Percentiles rank a stretch among this genome's conserved stretches.
phyloP scores from a whole-genome alignment of 2,797 vertebrate genomes.

The Coregonus ussuriensis region DNA sequence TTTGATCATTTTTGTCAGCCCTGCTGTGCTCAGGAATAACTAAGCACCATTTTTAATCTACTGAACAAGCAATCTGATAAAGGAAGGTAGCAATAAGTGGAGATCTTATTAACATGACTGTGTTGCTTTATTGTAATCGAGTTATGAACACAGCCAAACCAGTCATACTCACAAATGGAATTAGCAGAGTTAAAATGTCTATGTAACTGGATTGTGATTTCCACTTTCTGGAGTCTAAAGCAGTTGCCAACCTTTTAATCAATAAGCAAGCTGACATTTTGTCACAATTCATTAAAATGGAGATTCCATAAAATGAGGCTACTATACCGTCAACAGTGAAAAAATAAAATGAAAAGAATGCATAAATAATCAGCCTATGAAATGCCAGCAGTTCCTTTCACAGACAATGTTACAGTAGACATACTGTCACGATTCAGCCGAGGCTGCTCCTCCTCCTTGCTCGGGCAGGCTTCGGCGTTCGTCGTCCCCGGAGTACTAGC shows the following conservation, averaged over 20 bases:
- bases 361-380: not conserved
- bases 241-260: constrained; percentile 75
- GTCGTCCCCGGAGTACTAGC: too few species aligned
- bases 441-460: too few species aligned
- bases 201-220: constrained; percentile 78
- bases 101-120: constrained; percentile 81
- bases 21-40: constrained; percentile 40
- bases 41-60: constrained; percentile 48
- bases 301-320: constrained; percentile 20
- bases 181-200: constrained; percentile 68
- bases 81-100: constrained; percentile 78
- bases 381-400: not conserved
- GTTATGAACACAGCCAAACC: constrained; percentile 79
- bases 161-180: constrained; percentile 81
- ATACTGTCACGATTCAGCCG: not conserved
- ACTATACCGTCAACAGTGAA: not conserved
- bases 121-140: constrained; percentile 75
- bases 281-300: constrained; percentile 52
- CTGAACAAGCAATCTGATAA: constrained; percentile 68
- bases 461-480: too few species aligned
- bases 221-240: constrained; percentile 67
- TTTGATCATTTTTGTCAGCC: constrained; percentile 47
- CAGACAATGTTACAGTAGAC: not conserved
- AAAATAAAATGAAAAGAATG: not conserved
- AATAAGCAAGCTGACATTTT: constrained; percentile 63